A percentile compares a stretch with the other conserved stretches of the same genome.
Evolutionary conservation across 2,797 vertebrate species (phyloP).

Genomic region (Orientallactaga sibirica): DNA sequence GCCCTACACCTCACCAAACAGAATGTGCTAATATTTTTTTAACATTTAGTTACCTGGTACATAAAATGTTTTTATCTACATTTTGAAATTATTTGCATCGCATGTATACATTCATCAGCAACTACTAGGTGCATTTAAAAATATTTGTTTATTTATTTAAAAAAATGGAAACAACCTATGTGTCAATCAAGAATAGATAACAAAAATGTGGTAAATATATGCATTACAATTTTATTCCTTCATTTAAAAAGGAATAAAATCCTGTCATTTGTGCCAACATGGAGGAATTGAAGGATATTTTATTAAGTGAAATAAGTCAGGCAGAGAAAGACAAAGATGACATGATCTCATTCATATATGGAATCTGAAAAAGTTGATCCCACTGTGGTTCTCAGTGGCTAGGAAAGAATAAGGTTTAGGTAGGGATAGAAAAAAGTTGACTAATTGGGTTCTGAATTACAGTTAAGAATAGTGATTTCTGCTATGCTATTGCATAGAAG

Average conservation of each 20-base stretch:
- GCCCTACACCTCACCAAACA: not conserved
- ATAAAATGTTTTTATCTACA: conserved; percentile 49
- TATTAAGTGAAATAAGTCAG: not conserved
- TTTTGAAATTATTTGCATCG: conserved; percentile 13
- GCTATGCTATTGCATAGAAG: not conserved
- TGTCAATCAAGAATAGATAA: not conserved
- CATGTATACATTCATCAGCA: not conserved
- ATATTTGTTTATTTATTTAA: too few species aligned
- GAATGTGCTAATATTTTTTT: not conserved
- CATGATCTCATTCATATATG: not conserved
- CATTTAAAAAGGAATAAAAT: not conserved
- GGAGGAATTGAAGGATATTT: not conserved
- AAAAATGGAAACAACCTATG: not conserved
- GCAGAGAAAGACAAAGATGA: not conserved
- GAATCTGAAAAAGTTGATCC: not conserved
- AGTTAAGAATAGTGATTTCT: not conserved
- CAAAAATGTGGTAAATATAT: not conserved
- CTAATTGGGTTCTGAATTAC: not conserved
- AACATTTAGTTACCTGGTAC: conserved; percentile 2
- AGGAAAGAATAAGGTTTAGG: not conserved
- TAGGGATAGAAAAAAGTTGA: not conserved
- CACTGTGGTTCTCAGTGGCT: not conserved
- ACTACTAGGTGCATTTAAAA: not conserved
- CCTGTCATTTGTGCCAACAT: not conserved
- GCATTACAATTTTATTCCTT: not conserved